Conservation (phyloP, 1,140 invertebrate genomes). For the Araneus ventricosus region DNA sequence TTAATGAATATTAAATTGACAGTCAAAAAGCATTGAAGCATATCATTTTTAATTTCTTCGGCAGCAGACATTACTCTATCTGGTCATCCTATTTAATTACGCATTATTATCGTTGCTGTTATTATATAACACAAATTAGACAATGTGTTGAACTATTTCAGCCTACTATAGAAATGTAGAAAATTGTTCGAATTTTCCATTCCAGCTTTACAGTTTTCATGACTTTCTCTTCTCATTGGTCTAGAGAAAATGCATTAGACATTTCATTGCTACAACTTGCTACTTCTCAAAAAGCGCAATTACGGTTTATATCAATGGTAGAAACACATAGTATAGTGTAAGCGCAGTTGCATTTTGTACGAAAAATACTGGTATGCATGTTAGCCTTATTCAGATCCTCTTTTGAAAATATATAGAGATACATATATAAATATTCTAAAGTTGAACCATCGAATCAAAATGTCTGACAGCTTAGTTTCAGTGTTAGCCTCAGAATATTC, state of each 20-base stretch:
- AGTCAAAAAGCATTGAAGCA: too few relatives aligned
- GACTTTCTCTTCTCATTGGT: conserved; percentile 61
- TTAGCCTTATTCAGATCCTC: conserved; percentile 65
- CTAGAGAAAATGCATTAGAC: conserved; percentile 57
- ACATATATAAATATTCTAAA: conserved; percentile 35
- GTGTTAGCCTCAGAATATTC: neutral
- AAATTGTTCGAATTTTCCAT: conserved; percentile 61
- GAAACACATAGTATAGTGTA: conserved; percentile 31
- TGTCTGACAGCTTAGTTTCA: conserved; percentile 57
- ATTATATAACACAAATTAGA: conserved; percentile 48
- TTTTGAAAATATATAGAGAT: conserved; percentile 59
- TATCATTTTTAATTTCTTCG: neutral
- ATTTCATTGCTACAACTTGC: conserved; percentile 46
- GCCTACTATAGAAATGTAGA: conserved; percentile 63
- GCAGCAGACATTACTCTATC: neutral
- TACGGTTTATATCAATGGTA: conserved; percentile 50
- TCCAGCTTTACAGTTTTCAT: conserved; percentile 62
- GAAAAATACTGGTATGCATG: conserved; percentile 54
- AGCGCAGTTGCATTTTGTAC: conserved; percentile 69
- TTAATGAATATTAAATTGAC: too few relatives aligned
- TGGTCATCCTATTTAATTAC: conserved; percentile 53
- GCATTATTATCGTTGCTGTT: conserved; percentile 55
- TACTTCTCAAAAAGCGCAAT: conserved; percentile 44
- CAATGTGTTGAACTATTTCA: conserved; percentile 55
- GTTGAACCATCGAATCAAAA: conserved; percentile 56